Evolutionary conservation across 53 echinoderm and acorn worm genomes (phyloP).

Genomic region (Holothuria scabra): DNA sequence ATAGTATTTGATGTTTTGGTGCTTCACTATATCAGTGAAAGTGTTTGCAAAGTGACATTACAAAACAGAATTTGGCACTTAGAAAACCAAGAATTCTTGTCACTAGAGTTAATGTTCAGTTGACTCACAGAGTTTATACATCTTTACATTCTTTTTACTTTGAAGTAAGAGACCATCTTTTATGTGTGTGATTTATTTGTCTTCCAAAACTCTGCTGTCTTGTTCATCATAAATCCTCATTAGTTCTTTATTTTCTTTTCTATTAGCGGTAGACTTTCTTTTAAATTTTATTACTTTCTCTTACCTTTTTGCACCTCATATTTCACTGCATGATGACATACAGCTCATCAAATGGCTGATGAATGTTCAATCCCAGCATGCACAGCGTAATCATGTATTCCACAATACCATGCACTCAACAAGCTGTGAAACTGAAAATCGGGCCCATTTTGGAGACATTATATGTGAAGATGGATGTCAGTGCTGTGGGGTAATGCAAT

Average conservation of each 20-base stretch:
- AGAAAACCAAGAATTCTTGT: too few relatives aligned
- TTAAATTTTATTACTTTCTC: neutral
- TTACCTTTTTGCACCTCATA: neutral
- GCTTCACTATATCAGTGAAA: too few relatives aligned
- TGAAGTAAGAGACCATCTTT: too few relatives aligned
- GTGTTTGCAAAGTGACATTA: too few relatives aligned
- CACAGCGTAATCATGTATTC: neutral
- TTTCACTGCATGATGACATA: slow-evolving; percentile 2
- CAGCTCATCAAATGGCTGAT: slow-evolving; percentile 6
- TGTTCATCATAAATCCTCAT: neutral
- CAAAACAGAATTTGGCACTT: too few relatives aligned
- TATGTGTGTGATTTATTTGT: too few relatives aligned
- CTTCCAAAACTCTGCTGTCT: neutral
- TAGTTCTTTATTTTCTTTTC: neutral
- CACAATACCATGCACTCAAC: neutral
- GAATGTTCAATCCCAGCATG: slow-evolving; percentile 23
- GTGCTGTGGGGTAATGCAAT: slow-evolving; percentile 6
- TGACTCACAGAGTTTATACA: too few relatives aligned
- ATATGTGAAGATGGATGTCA: slow-evolving; percentile 6
- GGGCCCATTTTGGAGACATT: neutral
- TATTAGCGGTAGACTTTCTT: neutral
- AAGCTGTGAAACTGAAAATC: neutral
- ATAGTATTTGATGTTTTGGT: too few relatives aligned
- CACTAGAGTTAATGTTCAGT: too few relatives aligned
- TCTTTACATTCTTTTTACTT: too few relatives aligned